Conservation (phyloP, 2,113 vertebrate species). For the Hyaena hyaena region DNA sequence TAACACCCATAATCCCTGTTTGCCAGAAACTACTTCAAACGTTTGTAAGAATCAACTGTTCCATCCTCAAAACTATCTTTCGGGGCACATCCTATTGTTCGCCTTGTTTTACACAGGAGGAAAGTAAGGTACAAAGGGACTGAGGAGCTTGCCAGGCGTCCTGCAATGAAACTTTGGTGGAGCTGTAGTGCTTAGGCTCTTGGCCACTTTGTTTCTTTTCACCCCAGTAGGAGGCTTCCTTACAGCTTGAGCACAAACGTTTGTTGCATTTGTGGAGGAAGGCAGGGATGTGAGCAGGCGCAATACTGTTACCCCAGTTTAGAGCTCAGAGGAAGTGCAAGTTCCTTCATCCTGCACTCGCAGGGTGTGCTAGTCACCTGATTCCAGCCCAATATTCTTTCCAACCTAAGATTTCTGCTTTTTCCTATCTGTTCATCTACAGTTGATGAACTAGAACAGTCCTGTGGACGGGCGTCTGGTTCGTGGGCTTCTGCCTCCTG, state of each 20-base stretch:
- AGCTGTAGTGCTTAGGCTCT: neutral
- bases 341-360: neutral
- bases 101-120: neutral
- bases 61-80: neutral
- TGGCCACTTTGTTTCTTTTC: neutral
- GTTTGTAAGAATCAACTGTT: neutral
- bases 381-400: neutral
- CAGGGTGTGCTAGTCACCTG: neutral
- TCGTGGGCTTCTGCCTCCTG: slow-evolving; percentile 83
- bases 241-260: neutral
- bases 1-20: neutral
- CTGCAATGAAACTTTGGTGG: accelerated
- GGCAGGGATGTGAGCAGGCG: too few species aligned
- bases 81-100: neutral
- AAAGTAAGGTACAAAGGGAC: neutral
- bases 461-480: slow-evolving; percentile 80
- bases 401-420: neutral
- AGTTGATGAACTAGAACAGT: slow-evolving; percentile 44
- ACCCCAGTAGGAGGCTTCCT: neutral
- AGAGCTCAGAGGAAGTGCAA: neutral
- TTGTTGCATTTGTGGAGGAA: neutral
- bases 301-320: neutral
- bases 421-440: neutral
- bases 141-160: neutral
- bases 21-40: too few species aligned